phyloP scores from a whole-genome alignment of 2,113 vertebrate genomes.

The Paramormyrops kingsleyae region DNA sequence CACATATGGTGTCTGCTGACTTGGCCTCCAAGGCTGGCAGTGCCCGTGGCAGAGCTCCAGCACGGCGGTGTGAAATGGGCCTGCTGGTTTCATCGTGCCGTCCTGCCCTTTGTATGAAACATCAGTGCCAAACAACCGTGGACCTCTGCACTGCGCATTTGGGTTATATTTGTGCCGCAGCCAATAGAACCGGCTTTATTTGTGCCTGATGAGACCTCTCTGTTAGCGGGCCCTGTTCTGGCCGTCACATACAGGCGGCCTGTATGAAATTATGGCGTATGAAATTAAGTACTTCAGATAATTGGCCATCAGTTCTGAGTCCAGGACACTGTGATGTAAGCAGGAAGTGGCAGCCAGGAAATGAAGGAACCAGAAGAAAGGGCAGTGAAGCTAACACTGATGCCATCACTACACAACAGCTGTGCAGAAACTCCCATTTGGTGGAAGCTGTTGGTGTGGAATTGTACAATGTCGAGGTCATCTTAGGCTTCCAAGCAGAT shows the following conservation, averaged over 20 bases:
- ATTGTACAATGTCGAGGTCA: not conserved
- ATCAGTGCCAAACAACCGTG: not conserved
- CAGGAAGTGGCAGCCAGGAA: not conserved
- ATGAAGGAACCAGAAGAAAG: not conserved
- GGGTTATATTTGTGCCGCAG: not conserved
- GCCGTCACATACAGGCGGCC: not conserved
- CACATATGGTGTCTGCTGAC: not conserved
- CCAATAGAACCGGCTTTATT: not conserved
- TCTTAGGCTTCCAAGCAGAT: not conserved
- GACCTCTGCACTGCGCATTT: not conserved
- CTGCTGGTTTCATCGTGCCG: not conserved
- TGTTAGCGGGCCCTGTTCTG: not conserved
- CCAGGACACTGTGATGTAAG: not conserved
- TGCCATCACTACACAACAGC: not conserved
- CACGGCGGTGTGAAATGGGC: not conserved
- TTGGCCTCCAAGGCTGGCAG: not conserved
- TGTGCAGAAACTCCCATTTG: not conserved
- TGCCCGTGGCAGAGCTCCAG: not conserved
- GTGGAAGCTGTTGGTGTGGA: not conserved
- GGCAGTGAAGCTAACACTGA: not conserved
- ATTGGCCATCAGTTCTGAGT: not conserved
- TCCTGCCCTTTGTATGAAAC: not conserved
- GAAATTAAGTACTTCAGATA: not conserved
- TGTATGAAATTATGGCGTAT: not conserved
- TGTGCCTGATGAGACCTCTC: not conserved